phyloP scores from a whole-genome alignment of 2,797 vertebrate genomes.

The Echiichthys vipera region DNA sequence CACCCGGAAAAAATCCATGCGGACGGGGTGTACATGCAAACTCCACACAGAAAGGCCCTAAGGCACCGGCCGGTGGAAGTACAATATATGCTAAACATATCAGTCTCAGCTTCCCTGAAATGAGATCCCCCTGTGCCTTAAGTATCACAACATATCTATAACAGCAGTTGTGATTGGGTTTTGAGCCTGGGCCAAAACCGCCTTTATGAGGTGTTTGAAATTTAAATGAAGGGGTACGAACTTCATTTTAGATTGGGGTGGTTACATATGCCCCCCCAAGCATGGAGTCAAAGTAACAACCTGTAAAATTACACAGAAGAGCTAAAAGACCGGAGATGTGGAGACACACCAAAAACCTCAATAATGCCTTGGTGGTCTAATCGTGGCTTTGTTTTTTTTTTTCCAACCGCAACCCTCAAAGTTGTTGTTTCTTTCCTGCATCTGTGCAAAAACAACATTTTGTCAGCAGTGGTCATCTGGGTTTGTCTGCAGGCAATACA shows the following conservation, averaged over 20 bases:
- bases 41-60: not conserved
- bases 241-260: conserved; percentile 43
- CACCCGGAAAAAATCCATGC: not conserved
- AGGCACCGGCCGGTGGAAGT: not conserved
- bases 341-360: conserved; percentile 64
- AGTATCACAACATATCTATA: conserved; percentile 65
- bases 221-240: conserved; percentile 55
- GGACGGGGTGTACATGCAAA: not conserved
- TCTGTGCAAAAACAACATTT: conserved; percentile 32
- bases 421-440: conserved; percentile 43
- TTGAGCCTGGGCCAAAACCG: conserved; percentile 63
- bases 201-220: conserved; percentile 70
- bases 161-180: conserved; percentile 63
- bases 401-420: conserved; percentile 49
- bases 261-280: conserved; percentile 43
- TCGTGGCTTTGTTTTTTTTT: conserved; percentile 31
- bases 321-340: conserved; percentile 25
- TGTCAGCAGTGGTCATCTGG: conserved; percentile 31
- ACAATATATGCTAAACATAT: conserved; percentile 62
- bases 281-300: conserved; percentile 24
- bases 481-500: conserved; percentile 26
- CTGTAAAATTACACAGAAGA: conserved; percentile 52
- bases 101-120: conserved; percentile 56
- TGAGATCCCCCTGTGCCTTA: conserved; percentile 43
- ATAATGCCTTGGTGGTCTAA: conserved; percentile 62